Percentiles rank a stretch among this genome's conserved stretches.
Conservation (phyloP, 1,140 invertebrate genomes). For the Megathymus violae region DNA sequence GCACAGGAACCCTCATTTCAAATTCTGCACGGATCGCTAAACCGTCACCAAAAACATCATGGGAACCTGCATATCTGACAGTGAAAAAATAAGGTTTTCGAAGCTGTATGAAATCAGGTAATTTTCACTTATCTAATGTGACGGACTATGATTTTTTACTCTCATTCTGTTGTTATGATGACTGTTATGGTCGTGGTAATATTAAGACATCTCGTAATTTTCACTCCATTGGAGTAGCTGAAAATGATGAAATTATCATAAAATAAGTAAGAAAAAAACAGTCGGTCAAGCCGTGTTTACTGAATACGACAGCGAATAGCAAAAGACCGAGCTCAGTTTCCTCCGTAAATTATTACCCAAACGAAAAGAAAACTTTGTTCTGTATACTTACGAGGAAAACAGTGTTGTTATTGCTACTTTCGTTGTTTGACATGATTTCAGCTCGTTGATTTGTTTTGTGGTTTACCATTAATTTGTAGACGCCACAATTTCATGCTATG, state of each 20-base stretch:
- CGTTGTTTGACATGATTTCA: constrained; percentile 13
- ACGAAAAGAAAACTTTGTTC: constrained; percentile 10
- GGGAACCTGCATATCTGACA: too few relatives aligned
- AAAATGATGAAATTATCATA: neutral
- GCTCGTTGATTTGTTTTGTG: constrained; percentile 14
- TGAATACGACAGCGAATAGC: neutral
- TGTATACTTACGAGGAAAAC: constrained; percentile 28
- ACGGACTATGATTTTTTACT: too few relatives aligned
- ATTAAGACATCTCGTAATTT: too few relatives aligned
- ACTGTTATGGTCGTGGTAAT: too few relatives aligned
- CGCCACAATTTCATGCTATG: neutral
- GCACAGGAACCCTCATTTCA: too few relatives aligned
- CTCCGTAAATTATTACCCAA: constrained; percentile 22
- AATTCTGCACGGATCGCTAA: too few relatives aligned
- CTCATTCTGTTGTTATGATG: too few relatives aligned
- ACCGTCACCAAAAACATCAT: too few relatives aligned
- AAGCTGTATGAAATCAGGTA: too few relatives aligned
- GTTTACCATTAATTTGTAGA: constrained; percentile 4
- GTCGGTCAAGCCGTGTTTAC: neutral
- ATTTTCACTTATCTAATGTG: too few relatives aligned
- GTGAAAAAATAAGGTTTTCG: too few relatives aligned
- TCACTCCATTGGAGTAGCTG: neutral
- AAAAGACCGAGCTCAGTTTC: neutral
- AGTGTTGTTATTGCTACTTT: constrained; percentile 16
- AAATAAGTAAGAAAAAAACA: neutral